These are phyloP conservation scores for Helogale parvula DNA, from an alignment of 2,113 vertebrate species.

Conservation along the genomic window DNA sequence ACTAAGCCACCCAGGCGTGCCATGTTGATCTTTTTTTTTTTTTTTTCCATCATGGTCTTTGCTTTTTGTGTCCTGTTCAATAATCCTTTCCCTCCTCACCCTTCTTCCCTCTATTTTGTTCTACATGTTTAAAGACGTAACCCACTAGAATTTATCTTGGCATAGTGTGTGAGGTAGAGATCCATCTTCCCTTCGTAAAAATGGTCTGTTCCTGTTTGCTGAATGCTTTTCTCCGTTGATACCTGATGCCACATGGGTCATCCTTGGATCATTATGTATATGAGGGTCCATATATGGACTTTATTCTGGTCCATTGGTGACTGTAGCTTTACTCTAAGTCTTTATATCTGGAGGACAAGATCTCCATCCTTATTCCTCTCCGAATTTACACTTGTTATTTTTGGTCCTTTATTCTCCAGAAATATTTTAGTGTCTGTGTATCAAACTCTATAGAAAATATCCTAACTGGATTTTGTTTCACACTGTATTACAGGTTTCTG, in stretches of 20 bases:
- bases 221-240: neutral
- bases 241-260: neutral
- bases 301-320: neutral
- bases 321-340: neutral
- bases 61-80: neutral
- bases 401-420: neutral
- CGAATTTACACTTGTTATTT: neutral
- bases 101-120: neutral
- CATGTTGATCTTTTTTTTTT: neutral
- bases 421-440: neutral
- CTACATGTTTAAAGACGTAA: neutral
- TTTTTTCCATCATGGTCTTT: neutral
- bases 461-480: neutral
- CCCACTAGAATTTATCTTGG: neutral
- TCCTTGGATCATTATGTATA: neutral
- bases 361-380: neutral
- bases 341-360: neutral
- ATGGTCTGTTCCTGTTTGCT: neutral
- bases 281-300: neutral
- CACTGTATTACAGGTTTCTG: neutral
- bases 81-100: neutral
- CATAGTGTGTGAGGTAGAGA: neutral
- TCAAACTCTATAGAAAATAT: neutral
- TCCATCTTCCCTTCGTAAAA: neutral
- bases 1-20: too few relatives aligned